Evolutionary conservation across 1,140 invertebrate species (phyloP).

Genomic region (Orchesella cincta): DNA sequence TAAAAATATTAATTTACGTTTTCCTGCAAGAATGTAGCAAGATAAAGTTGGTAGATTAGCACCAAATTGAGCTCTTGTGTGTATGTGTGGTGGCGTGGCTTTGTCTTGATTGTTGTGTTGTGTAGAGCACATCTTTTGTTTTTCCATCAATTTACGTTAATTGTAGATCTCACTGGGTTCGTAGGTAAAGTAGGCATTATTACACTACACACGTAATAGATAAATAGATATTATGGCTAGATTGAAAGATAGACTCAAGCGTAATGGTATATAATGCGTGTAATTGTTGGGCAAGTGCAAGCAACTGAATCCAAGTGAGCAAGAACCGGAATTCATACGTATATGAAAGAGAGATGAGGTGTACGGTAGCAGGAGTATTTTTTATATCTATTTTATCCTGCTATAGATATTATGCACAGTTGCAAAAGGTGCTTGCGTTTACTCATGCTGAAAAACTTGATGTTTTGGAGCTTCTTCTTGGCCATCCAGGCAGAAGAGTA

Average conservation of each 20-base stretch:
- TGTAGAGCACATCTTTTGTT: neutral
- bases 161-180: neutral
- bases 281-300: neutral
- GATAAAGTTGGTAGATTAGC: slow-evolving; percentile 6
- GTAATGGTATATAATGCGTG: slow-evolving; percentile 26
- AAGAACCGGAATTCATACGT: neutral
- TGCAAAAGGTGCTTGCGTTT: too few relatives aligned
- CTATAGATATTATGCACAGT: too few relatives aligned
- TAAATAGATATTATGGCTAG: neutral
- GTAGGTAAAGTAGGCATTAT: neutral
- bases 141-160: neutral
- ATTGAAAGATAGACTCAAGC: slow-evolving; percentile 18
- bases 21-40: slow-evolving; percentile 5
- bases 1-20: slow-evolving; percentile 23
- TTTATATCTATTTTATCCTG: too few relatives aligned
- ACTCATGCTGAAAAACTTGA: too few relatives aligned
- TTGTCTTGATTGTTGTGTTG: neutral
- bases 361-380: neutral
- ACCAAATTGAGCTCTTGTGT: slow-evolving; percentile 15
- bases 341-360: neutral
- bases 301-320: neutral
- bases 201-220: slow-evolving; percentile 12
- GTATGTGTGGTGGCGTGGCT: neutral
- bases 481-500: too few relatives aligned
- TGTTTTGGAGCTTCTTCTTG: too few relatives aligned